These are phyloP conservation scores for Stictocephala bisonia DNA, from an alignment of 2,888 invertebrate species.

Conservation along the genomic window DNA sequence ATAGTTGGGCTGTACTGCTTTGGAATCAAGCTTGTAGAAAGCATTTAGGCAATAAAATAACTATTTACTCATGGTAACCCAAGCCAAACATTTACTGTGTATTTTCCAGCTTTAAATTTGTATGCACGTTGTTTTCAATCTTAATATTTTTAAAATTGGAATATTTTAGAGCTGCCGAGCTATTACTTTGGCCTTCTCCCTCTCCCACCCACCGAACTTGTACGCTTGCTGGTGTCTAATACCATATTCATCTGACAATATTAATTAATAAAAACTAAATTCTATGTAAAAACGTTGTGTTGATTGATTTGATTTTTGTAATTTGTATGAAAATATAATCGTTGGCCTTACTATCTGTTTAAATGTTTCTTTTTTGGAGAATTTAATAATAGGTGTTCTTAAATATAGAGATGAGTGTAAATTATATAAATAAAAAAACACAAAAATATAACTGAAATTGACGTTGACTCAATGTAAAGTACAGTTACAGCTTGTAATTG, in stretches of 20 bases:
- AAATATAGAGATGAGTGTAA: slow-evolving; percentile 45
- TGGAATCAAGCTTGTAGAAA: too few relatives aligned
- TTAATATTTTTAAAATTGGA: slow-evolving; percentile 25
- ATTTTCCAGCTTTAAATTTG: slow-evolving; percentile 19
- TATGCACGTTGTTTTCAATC: slow-evolving; percentile 20
- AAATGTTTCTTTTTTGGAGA: slow-evolving; percentile 47
- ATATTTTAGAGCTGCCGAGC: slow-evolving; percentile 42
- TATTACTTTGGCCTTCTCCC: slow-evolving; percentile 20
- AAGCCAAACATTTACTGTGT: slow-evolving; percentile 39
- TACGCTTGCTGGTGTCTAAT: slow-evolving; percentile 47
- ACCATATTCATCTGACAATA: slow-evolving; percentile 48
- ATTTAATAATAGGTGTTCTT: slow-evolving; percentile 47
- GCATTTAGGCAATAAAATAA: too few relatives aligned
- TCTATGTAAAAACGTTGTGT: slow-evolving; percentile 46
- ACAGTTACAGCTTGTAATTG: slow-evolving; percentile 32
- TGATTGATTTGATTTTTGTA: slow-evolving; percentile 44
- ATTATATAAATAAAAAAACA: slow-evolving; percentile 43
- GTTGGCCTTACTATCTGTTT: slow-evolving; percentile 49
- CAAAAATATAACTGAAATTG: slow-evolving; percentile 43
- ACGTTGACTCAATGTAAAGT: slow-evolving; percentile 43
- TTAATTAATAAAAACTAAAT: slow-evolving; percentile 46
- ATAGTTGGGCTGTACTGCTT: too few relatives aligned
- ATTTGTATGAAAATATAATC: slow-evolving; percentile 47
- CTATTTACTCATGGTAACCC: too few relatives aligned
- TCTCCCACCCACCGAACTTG: slow-evolving; percentile 39